Base-by-base conservation (phyloP, 2,113 vertebrate genomes). In the Glareola pratincola region DNA sequence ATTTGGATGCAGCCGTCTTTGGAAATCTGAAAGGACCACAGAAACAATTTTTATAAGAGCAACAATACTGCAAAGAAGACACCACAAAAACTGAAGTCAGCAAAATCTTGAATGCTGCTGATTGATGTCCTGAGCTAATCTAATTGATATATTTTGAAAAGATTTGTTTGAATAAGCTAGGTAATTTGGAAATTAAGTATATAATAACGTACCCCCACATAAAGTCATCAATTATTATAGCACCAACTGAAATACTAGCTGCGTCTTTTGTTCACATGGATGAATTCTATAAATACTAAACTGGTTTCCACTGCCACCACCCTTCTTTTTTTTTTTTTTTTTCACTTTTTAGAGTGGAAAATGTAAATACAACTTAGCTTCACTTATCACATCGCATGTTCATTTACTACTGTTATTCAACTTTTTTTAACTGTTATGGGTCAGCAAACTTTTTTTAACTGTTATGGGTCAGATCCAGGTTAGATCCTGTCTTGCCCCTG, bases 11-110 rank as follows among this genome's bases (percentile, higher is more conserved):
- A 95, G 91, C 26, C 4, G 18, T 32, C 68, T 87, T 76, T 85
- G 68, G 78, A 96, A 96, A 88, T 81, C 57, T 92, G 85, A 96
- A 96, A 90, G 59, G 71, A 96, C 85, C 93, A 83, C 88, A 96
- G 85, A 71, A 80, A 82, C 15, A 95, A 73, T 73, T 88, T 94
- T 92, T 96, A 57, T 78, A 92, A 93, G 73, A 93, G 90, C 82
- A 89, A 82, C 37, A 87, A 50, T 85, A 79, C 60, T 91, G 69
- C 56, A 81, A 83, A 95, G 84, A 92, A 91, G 90, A 71, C 74
- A 82, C 92, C 88, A 72, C 85, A 91, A 94, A 93, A 94, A 62
- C 81, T 87, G 41, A 88, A 88, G 71, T 86, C 95, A 95, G 93
- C 92, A 85, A 69, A 95, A 76, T 78, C 87, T 73, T 75, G n/a